phyloP scores from a whole-genome alignment of 2,113 vertebrate species.

The Eptatretus burgeri region DNA sequence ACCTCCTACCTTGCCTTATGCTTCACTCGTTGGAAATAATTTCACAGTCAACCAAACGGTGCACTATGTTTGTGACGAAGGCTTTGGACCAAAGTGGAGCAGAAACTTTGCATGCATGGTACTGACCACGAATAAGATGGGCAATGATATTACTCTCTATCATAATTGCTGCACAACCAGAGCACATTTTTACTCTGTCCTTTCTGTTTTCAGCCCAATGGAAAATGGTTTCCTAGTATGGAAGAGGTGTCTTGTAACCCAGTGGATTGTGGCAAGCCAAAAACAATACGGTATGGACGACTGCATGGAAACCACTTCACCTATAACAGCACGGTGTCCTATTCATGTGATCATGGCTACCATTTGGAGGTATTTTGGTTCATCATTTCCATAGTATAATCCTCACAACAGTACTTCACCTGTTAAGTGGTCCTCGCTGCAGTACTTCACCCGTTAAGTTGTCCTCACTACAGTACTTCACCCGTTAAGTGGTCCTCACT shows the following conservation, averaged over 20 bases:
- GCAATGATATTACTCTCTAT: no score
- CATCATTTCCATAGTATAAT: no score
- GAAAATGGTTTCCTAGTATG: constrained; percentile 42
- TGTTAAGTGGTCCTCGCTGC: no score
- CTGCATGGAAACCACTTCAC: constrained; percentile 27
- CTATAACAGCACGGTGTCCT: constrained; percentile 15
- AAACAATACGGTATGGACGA: constrained; percentile 27
- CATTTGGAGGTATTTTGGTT: neutral
- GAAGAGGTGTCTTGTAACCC: constrained; percentile 31
- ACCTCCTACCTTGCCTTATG: constrained; percentile 22
- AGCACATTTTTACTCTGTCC: no score
- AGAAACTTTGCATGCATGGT: constrained; percentile 41
- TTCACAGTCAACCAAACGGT: constrained; percentile 33
- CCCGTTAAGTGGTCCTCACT: no score
- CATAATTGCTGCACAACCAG: no score
- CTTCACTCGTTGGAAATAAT: constrained; percentile 23
- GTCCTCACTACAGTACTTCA: no score
- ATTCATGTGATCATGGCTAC: neutral
- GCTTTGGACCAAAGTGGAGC: constrained; percentile 32
- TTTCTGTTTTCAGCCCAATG: constrained; percentile 22
- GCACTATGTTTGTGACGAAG: constrained; percentile 34
- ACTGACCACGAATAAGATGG: neutral
- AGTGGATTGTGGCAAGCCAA: constrained; percentile 35
- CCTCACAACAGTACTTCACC: no score
- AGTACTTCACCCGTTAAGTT: no score